Conservation (phyloP, 2,797 vertebrate genomes). For the Diceros bicornis region DNA sequence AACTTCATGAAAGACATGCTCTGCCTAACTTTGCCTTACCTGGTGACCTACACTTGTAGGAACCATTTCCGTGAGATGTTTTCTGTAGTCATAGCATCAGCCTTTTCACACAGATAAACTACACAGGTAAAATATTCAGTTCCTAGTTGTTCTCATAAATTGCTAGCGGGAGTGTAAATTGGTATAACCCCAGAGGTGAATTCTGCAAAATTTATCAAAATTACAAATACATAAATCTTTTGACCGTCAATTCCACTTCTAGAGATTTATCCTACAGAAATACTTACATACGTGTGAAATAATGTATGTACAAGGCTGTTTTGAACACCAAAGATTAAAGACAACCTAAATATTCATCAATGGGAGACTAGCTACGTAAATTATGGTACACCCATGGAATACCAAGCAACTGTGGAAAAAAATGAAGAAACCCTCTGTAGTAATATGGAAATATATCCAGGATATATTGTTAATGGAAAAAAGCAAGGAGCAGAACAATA, state of each 20-base stretch:
- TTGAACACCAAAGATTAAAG: slow-evolving; percentile 48
- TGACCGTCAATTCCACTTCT: not conserved
- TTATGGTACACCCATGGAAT: slow-evolving; percentile 18
- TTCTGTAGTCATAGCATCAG: not conserved
- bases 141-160: slow-evolving; percentile 59
- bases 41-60: not conserved
- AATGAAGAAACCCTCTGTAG: not conserved
- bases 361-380: slow-evolving; percentile 18
- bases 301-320: not conserved
- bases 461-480: slow-evolving; percentile 31
- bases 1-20: slow-evolving; percentile 26
- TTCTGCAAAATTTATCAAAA: slow-evolving; percentile 64
- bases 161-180: slow-evolving; percentile 23
- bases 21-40: not conserved
- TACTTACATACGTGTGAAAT: slow-evolving; percentile 18
- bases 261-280: not conserved
- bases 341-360: not conserved
- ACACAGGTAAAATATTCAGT: slow-evolving; percentile 29
- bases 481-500: slow-evolving; percentile 41
- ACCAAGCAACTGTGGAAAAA: not conserved
- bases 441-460: slow-evolving; percentile 46
- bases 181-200: slow-evolving; percentile 22
- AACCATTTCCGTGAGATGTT: slow-evolving; percentile 35
- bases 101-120: slow-evolving; percentile 36
- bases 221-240: slow-evolving; percentile 20